Percentiles rank a stretch among this genome's conserved stretches.
Evolutionary conservation across 2,113 vertebrate genomes (phyloP).

Genomic region (Cavia aperea): DNA sequence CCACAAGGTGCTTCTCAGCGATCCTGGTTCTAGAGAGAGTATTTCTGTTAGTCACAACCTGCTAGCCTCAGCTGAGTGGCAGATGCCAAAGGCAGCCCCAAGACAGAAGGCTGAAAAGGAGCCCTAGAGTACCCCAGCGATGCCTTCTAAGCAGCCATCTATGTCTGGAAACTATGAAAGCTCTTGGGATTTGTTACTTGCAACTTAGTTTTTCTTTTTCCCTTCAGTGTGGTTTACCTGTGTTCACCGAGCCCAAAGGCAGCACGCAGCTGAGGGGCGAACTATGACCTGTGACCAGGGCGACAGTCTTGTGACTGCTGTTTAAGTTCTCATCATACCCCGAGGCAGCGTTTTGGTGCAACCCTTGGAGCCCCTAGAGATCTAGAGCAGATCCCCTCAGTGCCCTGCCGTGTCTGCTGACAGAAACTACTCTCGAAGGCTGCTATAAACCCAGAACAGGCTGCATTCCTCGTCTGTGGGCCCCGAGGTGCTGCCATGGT

Average conservation of each 20-base stretch:
- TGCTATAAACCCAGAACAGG: background rate
- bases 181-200: background rate
- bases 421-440: background rate
- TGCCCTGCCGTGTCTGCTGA: no score
- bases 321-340: background rate
- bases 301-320: fast-evolving
- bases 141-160: background rate
- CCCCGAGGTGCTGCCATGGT: no score
- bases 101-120: background rate
- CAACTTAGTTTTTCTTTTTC: background rate
- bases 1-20: background rate
- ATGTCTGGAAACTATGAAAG: background rate
- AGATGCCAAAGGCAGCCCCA: background rate
- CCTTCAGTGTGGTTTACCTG: background rate
- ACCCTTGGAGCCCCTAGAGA: background rate
- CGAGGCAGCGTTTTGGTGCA: background rate
- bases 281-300: no score
- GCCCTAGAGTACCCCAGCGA: background rate
- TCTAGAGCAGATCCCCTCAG: background rate
- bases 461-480: background rate
- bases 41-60: fast-evolving
- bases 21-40: background rate
- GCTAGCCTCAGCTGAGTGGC: background rate
- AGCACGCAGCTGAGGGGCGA: background rate
- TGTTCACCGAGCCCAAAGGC: background rate